Evolutionary conservation across 2,888 invertebrate species (phyloP), one percentile per base, ranked within the genome.

Genomic region (Alitta virens): DNA sequence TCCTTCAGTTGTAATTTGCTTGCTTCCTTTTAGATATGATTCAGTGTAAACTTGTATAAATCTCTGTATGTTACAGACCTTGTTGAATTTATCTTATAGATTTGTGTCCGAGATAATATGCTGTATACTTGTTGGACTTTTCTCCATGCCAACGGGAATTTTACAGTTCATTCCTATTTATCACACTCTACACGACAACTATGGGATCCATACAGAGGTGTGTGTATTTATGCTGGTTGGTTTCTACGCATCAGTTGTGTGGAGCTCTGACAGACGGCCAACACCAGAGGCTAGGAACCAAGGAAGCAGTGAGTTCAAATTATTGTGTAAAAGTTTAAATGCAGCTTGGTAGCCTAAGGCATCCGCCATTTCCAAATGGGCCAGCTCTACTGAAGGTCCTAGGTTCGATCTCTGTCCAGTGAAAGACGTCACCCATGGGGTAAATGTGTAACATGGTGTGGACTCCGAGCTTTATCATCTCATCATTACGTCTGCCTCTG

Each of bases 61-160:
- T 21, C 16, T 16, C 16, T 40, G 16, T n/a, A n/a, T n/a, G n/a
- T n/a, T n/a, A n/a, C n/a, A n/a, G n/a, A n/a, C n/a, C n/a, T n/a
- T n/a, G n/a, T n/a, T n/a, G n/a, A n/a, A n/a, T n/a, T 21, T 67
- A 49, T 71, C 65, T 80, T 83, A 60, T 74, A 87, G 87, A 38
- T 80, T 84, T 60, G 73, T 79, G 1, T 83, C 83, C 64, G 88
- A 88, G 79, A 69, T 86, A 21, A 57, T 85, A 0, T 85, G 86
- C 68, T 80, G 87, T 1, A 25, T 88, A 9, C 70, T 89, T 38
- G 85, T 90, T 0, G 86, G 86, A 0, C 68, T 88, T 2, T 79
- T 90, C 57, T 89, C 90, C 24, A 88, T 90, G 85, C 89, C 90
- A 2, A 87, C 89, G 0, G 91, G 91, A 0, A 86, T 90, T 0